These are phyloP conservation scores for Simalia tracyae DNA, from an alignment of 2,797 vertebrate species.

Conservation along the genomic window DNA sequence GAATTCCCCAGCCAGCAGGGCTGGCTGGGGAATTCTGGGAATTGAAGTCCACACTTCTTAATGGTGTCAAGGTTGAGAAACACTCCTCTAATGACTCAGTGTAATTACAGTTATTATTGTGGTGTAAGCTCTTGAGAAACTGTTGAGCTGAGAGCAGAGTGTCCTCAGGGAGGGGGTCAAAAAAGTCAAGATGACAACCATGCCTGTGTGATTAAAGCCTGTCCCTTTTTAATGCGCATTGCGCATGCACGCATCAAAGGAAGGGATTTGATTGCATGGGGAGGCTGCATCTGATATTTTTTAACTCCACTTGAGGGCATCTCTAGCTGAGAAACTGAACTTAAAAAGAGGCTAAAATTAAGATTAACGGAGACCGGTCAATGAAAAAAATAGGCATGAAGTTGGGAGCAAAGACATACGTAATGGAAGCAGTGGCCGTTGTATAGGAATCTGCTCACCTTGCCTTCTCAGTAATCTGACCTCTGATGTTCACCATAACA, in stretches of 20 bases:
- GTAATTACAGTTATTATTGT: not conserved
- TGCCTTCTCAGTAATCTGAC: not conserved
- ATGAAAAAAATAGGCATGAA: not conserved
- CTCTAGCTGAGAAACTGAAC: not conserved
- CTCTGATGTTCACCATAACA: too few relatives aligned
- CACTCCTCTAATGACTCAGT: not conserved
- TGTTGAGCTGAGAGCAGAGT: not conserved
- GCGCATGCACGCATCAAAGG: not conserved
- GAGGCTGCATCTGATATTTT: not conserved
- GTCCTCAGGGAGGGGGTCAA: not conserved
- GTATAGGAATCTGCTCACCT: not conserved
- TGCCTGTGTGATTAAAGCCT: not conserved
- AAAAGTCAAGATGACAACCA: not conserved
- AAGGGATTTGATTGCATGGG: not conserved
- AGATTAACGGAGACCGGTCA: not conserved
- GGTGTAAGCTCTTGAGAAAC: not conserved
- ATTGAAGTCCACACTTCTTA: too few relatives aligned
- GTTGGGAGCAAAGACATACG: not conserved
- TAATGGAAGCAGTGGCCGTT: not conserved
- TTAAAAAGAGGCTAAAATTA: not conserved
- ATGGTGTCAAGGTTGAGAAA: too few relatives aligned
- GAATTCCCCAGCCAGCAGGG: too few relatives aligned
- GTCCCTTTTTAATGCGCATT: not conserved
- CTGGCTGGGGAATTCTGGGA: too few relatives aligned
- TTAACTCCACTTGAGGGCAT: not conserved